phyloP scores from a whole-genome alignment of 2,888 invertebrate genomes.

The Caenorhabditis sp. region DNA sequence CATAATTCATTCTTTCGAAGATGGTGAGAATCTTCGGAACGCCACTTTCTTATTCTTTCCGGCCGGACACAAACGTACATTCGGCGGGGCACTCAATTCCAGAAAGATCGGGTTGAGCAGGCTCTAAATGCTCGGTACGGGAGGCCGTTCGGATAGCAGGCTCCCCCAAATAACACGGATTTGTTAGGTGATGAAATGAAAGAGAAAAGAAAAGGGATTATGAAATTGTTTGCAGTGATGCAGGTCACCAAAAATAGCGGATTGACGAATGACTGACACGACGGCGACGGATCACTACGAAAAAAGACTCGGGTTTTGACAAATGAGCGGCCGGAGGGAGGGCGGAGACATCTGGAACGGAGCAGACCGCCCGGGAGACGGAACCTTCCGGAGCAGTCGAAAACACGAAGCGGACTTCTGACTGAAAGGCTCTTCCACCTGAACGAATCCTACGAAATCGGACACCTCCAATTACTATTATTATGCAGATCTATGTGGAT shows the following conservation, averaged over 20 bases:
- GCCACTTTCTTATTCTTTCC: no score
- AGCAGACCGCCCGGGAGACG: background rate
- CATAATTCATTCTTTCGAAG: slow-evolving; percentile 26
- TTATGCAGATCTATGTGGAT: slow-evolving; percentile 15
- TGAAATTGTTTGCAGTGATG: slow-evolving; percentile 12
- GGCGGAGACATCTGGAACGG: background rate
- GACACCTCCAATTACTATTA: slow-evolving; percentile 23
- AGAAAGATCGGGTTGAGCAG: background rate
- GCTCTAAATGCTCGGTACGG: no score
- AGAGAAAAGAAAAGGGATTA: background rate
- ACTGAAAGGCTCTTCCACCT: slow-evolving; percentile 10
- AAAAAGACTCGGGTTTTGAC: slow-evolving; percentile 1
- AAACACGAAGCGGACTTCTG: background rate
- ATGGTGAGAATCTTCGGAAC: slow-evolving; percentile 23
- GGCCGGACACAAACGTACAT: no score
- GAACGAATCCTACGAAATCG: slow-evolving; percentile 17
- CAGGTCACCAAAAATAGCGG: slow-evolving; percentile 30
- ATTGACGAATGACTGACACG: slow-evolving; percentile 38
- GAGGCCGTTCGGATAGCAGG: no score
- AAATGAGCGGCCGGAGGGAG: background rate
- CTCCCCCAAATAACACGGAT: no score
- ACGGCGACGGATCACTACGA: slow-evolving; percentile 23
- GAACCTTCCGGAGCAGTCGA: no score
- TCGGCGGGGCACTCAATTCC: slow-evolving; percentile 1
- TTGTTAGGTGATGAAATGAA: slow-evolving; percentile 1